Base-by-base conservation (phyloP, 2,888 invertebrate genomes). In the Dynastes maya region DNA sequence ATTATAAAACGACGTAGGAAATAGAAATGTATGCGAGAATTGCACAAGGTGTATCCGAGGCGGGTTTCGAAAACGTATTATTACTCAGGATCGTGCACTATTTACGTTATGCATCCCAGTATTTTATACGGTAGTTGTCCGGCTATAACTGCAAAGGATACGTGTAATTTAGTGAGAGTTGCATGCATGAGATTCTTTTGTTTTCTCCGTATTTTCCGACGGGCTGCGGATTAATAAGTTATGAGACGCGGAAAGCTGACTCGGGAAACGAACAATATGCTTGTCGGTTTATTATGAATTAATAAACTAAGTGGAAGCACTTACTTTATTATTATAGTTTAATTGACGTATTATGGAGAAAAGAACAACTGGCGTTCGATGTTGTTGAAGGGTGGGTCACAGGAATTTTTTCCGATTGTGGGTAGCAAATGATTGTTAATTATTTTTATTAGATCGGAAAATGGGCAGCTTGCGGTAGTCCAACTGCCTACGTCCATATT, bases 281-380 rank as follows among this genome's bases (percentile, higher is more conserved):
- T 51, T 29, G 55, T 22, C 55, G 22, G 68, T 27, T 68, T 49
- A 68, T 68, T 68, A 68, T 27, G 51, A 68, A 68, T 68, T 68
- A 68, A 68, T 68, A 68, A 68, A 68, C 29, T 68, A 68, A 68
- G 68, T 68, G 51, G 68, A 68, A 53, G 68, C 29, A 68, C 68
- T 68, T 68, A 68, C 32, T 29, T 68, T 68, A 51, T 68, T 68
- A 68, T 68, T 68, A 67, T 37, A 29, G 51, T 51, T 22, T 68
- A 68, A 68, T 68, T 13, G 49, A 68, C 49, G 49, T 51, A 51
- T 27, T 2, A 22, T 13, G 51, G 51, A 68, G 55, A 29, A 49
- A 68, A 68, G 51, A 68, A 68, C 68, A 68, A 68, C 68, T 68
- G 68, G 51, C n/a, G 51, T 68, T 27, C 68, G 51, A 68, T 27